phyloP scores from a whole-genome alignment of 2,888 invertebrate genomes.

The Falcaria lacertinaria region DNA sequence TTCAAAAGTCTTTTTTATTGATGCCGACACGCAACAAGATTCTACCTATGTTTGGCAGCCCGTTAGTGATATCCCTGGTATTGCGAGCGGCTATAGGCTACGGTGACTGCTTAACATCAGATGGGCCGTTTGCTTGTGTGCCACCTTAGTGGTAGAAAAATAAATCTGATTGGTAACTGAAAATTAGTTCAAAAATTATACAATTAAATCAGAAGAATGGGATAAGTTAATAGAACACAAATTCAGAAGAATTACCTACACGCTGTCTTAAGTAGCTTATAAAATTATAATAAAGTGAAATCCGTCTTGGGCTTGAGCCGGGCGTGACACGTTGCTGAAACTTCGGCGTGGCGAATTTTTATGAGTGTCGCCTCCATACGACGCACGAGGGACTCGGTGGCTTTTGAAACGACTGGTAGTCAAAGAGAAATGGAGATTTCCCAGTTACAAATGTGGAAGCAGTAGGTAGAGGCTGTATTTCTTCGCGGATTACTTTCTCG shows the following conservation, averaged over 20 bases:
- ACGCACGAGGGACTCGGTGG: constrained; percentile 68
- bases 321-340: constrained; percentile 50
- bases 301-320: constrained; percentile 35
- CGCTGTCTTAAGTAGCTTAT: constrained; percentile 29
- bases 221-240: constrained; percentile 20
- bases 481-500: constrained; percentile 72
- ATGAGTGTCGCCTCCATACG: constrained; percentile 68
- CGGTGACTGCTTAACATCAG: too few species aligned
- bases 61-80: too few species aligned
- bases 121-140: too few species aligned
- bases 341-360: constrained; percentile 70
- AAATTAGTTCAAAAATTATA: too few species aligned
- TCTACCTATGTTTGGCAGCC: too few species aligned
- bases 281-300: constrained; percentile 54
- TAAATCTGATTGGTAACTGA: too few species aligned
- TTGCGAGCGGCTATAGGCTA: too few species aligned
- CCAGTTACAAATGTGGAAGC: constrained; percentile 74
- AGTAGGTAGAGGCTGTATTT: constrained; percentile 68
- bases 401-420: constrained; percentile 71
- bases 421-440: constrained; percentile 78
- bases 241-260: constrained; percentile 19
- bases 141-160: too few species aligned
- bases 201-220: constrained; percentile 7
- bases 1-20: too few species aligned
- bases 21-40: too few species aligned